These are phyloP conservation scores for Semicossyphus pulcher DNA, from an alignment of 2,113 vertebrate species.

Conservation along the genomic window DNA sequence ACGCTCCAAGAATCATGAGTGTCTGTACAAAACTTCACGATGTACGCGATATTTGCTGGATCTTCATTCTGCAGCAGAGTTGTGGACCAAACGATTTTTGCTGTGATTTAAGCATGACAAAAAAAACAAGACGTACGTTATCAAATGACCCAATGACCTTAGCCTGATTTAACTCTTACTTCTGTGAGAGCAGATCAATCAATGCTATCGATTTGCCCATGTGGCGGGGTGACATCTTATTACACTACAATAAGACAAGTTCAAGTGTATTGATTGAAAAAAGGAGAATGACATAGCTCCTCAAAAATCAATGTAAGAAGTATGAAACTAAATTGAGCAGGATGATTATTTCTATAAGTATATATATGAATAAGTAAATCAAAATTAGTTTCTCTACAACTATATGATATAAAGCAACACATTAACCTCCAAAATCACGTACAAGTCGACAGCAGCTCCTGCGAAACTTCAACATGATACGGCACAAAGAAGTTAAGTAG, in stretches of 20 bases:
- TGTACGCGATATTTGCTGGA: too few relatives aligned
- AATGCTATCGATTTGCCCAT: neutral
- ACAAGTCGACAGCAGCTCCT: slow-evolving; percentile 5
- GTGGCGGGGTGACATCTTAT: neutral
- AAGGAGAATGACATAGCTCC: neutral
- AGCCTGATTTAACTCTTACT: slow-evolving; percentile 11
- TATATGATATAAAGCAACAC: neutral
- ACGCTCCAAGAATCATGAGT: too few relatives aligned
- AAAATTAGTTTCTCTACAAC: neutral
- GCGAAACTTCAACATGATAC: slow-evolving; percentile 17
- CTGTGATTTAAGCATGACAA: too few relatives aligned
- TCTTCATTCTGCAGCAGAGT: too few relatives aligned
- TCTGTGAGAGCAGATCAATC: slow-evolving; percentile 12
- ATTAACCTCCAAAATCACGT: neutral
- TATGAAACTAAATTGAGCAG: slow-evolving; percentile 4
- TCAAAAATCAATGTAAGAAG: slow-evolving; percentile 45
- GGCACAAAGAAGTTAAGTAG: slow-evolving; percentile 53
- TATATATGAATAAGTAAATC: neutral
- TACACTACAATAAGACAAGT: slow-evolving; percentile 2
- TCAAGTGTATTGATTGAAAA: slow-evolving; percentile 44
- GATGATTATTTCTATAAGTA: neutral
- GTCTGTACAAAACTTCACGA: too few relatives aligned
- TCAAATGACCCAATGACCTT: too few relatives aligned
- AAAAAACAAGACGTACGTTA: too few relatives aligned
- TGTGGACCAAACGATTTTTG: too few relatives aligned